These are phyloP conservation scores for Scrobipalpa costella DNA, from an alignment of 2,888 invertebrate species.

Conservation along the genomic window DNA sequence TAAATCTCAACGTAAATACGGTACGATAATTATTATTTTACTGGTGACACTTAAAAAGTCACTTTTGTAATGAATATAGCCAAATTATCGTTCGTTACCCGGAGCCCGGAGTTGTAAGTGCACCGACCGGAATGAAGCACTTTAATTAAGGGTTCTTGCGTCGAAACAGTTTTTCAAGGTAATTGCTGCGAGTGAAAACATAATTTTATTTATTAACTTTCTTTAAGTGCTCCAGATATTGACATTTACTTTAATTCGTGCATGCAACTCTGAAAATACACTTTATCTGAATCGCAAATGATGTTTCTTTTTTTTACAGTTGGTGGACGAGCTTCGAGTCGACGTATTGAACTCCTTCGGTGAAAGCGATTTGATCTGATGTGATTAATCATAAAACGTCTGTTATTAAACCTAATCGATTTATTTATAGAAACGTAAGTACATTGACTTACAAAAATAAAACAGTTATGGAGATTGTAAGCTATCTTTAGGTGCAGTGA, in stretches of 20 bases:
- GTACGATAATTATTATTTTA: constrained; percentile 39
- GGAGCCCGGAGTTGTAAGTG: constrained; percentile 37
- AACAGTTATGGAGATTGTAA: background rate
- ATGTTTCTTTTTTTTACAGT: background rate
- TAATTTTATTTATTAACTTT: constrained; percentile 65
- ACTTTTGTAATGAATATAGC: constrained; percentile 60
- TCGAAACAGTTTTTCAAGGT: constrained; percentile 62
- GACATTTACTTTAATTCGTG: constrained; percentile 51
- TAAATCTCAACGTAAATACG: constrained; percentile 16
- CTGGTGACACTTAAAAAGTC: constrained; percentile 49
- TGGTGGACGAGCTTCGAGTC: constrained; percentile 2
- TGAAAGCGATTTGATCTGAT: constrained; percentile 22
- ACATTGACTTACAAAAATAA: background rate
- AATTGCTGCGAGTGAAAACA: constrained; percentile 68
- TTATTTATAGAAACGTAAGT: background rate
- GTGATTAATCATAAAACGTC: constrained; percentile 18
- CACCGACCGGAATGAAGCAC: constrained; percentile 61
- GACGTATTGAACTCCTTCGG: constrained; percentile 19
- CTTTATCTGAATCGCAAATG: constrained; percentile 1
- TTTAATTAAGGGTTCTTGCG: constrained; percentile 70
- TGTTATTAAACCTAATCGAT: constrained; percentile 13
- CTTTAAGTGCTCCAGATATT: constrained; percentile 70
- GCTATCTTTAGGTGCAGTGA: background rate
- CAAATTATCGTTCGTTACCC: constrained; percentile 57
- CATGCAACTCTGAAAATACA: background rate